Conservation (phyloP, 2,888 invertebrate species). For the Polylopha cassiicola region DNA sequence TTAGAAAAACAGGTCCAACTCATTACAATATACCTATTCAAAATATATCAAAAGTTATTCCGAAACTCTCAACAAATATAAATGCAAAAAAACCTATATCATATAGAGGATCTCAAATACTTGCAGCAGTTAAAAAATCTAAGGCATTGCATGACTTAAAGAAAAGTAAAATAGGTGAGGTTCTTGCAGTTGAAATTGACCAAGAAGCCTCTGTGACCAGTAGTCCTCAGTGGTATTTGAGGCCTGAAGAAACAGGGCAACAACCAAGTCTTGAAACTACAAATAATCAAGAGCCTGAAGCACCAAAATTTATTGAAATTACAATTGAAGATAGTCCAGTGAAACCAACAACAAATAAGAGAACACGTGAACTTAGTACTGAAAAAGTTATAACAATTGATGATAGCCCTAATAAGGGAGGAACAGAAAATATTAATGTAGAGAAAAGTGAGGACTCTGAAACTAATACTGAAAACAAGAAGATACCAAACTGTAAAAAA, state of each 20-base stretch:
- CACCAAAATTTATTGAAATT: conserved; percentile 51
- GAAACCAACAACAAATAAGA: conserved; percentile 42
- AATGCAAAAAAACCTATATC: no score
- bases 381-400: conserved; percentile 60
- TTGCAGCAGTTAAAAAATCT: no score
- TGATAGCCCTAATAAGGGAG: conserved; percentile 57
- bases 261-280: conserved; percentile 34
- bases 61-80: no score
- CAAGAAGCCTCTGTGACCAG: conserved; percentile 40
- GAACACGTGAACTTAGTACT: conserved; percentile 37
- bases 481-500: conserved; percentile 54
- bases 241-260: conserved; percentile 52
- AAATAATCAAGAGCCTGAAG: conserved; percentile 59
- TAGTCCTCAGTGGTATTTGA: conserved; percentile 61
- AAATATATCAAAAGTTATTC: no score
- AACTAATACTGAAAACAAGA: conserved; percentile 28
- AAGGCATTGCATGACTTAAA: no score
- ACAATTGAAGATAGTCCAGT: conserved; percentile 68
- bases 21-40: no score
- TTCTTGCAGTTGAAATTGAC: conserved; percentile 59
- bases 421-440: conserved; percentile 26
- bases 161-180: conserved; percentile 28
- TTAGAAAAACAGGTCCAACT: no score
- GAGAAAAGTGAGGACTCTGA: conserved; percentile 34
- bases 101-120: no score